Evolutionary conservation across 2,113 vertebrate species (phyloP), one percentile per base, ranked within the genome.

Genomic region (Petrocephalus microphthalmus): DNA sequence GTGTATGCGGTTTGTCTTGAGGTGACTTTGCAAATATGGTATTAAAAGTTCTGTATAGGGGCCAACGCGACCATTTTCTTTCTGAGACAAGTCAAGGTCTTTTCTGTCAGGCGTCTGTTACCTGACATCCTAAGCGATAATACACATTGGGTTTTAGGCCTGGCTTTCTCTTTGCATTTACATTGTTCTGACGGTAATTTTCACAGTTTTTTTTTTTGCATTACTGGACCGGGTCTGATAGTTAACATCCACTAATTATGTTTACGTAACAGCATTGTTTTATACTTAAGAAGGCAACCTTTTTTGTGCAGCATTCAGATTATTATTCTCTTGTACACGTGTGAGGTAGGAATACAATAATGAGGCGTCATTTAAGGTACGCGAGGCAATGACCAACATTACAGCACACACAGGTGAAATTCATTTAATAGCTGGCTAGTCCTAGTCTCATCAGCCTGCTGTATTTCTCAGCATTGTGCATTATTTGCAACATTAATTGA

Each of bases 51-150:
- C 85, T 11, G 10, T 5, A 74, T 49, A 93, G 92, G 92, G 93
- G 92, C 53, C 87, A 10, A 1, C 74, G 17, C 60, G 89, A 49
- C 13, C 90, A 88, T 85, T 54, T 85, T 71, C 13, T 57, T 33
- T 74, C 85, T 2, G 42, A 94, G 91, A 93, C 92, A 86, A 87
- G 91, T 95, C 95, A 96, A 96, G 94, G 95, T 92, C 95, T 95
- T 95, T 92, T 8, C 83, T 91, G 92, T 0, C 56, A 8, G 87
- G 60, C 29, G n/a, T 60, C 22, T 29, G 47, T 22, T 53, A 37
- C 64, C 25, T 42, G 2, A 8, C 56, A 10, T 33, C 20, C 45
- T 84, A 22, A 88, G 53, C 53, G 83, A 25, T 20, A 33, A 67
- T 67, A n/a, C 25, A 67, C 25, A 64, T 25, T 5, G 25, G 11